A percentile compares a stretch with the other conserved stretches of the same genome.
Conservation (phyloP, 2,113 vertebrate species). For the Dromas ardeola region DNA sequence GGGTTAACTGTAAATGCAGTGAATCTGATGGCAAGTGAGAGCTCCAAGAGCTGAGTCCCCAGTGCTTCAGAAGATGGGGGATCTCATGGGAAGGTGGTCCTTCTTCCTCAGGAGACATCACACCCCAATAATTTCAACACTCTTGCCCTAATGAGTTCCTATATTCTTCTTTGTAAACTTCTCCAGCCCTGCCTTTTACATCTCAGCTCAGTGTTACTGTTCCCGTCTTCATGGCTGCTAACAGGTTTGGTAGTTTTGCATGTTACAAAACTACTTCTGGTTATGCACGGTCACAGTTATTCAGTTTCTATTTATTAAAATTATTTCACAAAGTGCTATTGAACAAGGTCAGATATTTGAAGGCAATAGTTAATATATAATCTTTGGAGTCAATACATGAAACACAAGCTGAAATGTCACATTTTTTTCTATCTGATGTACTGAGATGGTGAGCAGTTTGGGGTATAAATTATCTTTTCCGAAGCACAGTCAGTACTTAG, state of each 20-base stretch:
- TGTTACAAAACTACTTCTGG: rapidly evolving
- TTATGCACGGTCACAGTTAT: neutral
- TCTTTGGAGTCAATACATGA: neutral
- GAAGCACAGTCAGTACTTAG: neutral
- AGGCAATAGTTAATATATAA: neutral
- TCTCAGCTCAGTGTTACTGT: neutral
- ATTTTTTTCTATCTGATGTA: neutral
- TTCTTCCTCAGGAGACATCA: neutral
- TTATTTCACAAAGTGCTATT: neutral
- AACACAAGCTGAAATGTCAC: too few relatives aligned
- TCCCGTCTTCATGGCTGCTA: too few relatives aligned
- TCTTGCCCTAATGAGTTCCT: neutral
- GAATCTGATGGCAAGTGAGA: neutral
- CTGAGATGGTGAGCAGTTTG: neutral
- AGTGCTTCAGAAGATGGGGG: neutral
- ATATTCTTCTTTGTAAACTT: neutral
- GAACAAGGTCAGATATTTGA: neutral
- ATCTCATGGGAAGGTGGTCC: neutral
- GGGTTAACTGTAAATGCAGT: neutral
- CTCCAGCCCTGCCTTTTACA: neutral
- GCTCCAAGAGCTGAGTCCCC: neutral
- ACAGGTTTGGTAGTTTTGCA: neutral
- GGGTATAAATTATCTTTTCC: neutral
- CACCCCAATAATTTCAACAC: too few relatives aligned
- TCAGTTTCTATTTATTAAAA: neutral